Evolutionary conservation across 2,113 vertebrate genomes (phyloP).

Genomic region (Jacana jacana): DNA sequence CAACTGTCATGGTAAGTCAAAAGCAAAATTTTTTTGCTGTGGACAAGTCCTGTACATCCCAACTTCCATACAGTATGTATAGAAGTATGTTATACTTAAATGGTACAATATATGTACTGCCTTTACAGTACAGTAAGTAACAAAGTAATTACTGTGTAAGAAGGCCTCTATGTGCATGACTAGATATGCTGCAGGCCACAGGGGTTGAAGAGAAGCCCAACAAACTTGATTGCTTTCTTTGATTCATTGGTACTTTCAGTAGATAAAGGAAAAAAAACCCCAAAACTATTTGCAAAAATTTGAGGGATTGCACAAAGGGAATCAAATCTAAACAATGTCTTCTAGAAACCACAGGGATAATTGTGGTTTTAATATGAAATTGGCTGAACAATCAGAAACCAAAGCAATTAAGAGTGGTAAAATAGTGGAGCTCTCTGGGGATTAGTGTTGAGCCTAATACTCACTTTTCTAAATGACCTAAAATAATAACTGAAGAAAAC

Average conservation of each 20-base stretch:
- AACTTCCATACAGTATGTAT: not conserved
- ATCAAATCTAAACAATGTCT: not conserved
- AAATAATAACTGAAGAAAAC: conserved; percentile 18
- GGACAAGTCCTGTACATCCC: not conserved
- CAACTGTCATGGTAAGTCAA: not conserved
- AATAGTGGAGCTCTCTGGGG: not conserved
- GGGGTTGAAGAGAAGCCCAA: not conserved
- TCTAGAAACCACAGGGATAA: not conserved
- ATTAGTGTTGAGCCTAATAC: not conserved
- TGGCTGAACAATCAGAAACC: not conserved
- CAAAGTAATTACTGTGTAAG: not conserved
- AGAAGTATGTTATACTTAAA: not conserved
- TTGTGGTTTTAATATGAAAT: not conserved
- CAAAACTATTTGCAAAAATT: not conserved
- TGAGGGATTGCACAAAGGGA: not conserved
- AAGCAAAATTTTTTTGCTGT: not conserved
- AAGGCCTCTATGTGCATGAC: not conserved
- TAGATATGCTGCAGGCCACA: not conserved
- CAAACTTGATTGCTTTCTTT: not conserved
- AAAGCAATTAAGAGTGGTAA: not conserved
- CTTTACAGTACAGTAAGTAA: not conserved
- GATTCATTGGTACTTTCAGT: not conserved
- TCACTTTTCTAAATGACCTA: not conserved
- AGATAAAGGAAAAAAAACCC: not conserved
- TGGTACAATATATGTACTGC: not conserved